Conservation (phyloP, 2,113 vertebrate genomes). For the Barbus barbus region DNA sequence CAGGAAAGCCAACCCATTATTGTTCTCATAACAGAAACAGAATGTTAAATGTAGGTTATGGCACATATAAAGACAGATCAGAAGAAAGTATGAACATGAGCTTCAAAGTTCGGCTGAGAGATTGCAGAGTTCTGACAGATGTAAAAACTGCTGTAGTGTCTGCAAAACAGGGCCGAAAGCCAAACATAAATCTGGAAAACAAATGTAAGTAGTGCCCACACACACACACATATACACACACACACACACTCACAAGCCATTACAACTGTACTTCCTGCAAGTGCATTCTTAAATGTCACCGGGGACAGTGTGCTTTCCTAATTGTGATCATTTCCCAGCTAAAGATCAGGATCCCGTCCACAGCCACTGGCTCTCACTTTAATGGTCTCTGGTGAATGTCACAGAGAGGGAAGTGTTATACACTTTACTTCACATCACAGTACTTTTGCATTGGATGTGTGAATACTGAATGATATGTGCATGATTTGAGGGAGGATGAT, state of each 20-base stretch:
- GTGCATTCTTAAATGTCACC: constrained; percentile 58
- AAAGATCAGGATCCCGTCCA: constrained; percentile 56
- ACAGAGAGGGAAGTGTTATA: constrained; percentile 46
- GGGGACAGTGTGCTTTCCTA: constrained; percentile 58
- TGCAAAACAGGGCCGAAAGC: neutral
- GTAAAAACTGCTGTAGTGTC: constrained; percentile 10
- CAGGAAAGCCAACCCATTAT: constrained; percentile 13
- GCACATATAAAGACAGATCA: constrained; percentile 35
- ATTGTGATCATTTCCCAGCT: constrained; percentile 57
- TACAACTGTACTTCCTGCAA: constrained; percentile 45
- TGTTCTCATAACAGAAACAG: constrained; percentile 21
- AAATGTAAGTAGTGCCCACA: neutral
- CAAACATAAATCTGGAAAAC: constrained; percentile 12
- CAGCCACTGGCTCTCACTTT: constrained; percentile 50
- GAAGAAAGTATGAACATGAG: constrained; percentile 34
- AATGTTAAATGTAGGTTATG: constrained; percentile 22
- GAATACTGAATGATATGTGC: neutral
- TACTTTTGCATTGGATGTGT: constrained; percentile 7
- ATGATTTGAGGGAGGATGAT: neutral
- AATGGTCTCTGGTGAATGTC: constrained; percentile 58
- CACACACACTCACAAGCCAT: constrained; percentile 42
- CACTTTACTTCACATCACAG: constrained; percentile 40
- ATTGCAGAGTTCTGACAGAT: constrained; percentile 33
- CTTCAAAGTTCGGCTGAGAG: constrained; percentile 12
- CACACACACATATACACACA: constrained; percentile 20